Percentiles rank a stretch among this genome's conserved stretches.
These are phyloP conservation scores for Cybosia mesomella DNA, from an alignment of 2,888 invertebrate species.

Conservation along the genomic window DNA sequence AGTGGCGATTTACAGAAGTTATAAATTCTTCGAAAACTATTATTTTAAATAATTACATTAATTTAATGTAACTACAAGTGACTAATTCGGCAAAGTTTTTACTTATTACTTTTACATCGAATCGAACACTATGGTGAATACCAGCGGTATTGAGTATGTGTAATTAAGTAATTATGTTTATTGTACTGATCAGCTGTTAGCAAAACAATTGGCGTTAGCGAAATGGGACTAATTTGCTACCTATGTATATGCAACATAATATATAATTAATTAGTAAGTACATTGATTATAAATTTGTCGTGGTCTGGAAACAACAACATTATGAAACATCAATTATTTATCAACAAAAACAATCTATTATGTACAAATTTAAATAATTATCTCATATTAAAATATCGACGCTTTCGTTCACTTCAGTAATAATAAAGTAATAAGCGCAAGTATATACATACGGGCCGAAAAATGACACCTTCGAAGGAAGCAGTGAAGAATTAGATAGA, in stretches of 20 bases:
- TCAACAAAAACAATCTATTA: slow-evolving; percentile 83
- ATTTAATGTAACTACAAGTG: slow-evolving; percentile 74
- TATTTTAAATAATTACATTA: slow-evolving; percentile 54
- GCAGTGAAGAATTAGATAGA: slow-evolving; percentile 20
- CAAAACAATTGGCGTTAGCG: slow-evolving; percentile 51
- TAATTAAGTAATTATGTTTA: slow-evolving; percentile 28
- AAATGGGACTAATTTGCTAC: slow-evolving; percentile 42
- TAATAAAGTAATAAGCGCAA: slow-evolving; percentile 36
- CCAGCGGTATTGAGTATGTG: slow-evolving; percentile 54
- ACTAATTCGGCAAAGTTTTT: slow-evolving; percentile 83
- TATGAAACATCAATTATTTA: slow-evolving; percentile 81
- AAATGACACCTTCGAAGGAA: slow-evolving; percentile 29
- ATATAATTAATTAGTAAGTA: slow-evolving; percentile 48
- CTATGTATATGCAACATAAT: slow-evolving; percentile 45
- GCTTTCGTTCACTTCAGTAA: slow-evolving; percentile 36
- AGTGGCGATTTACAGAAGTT: slow-evolving; percentile 68
- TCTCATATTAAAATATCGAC: slow-evolving; percentile 79
- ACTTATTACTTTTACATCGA: slow-evolving; percentile 72
- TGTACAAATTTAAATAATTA: slow-evolving; percentile 60
- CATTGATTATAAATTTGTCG: slow-evolving; percentile 61
- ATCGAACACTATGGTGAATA: slow-evolving; percentile 79
- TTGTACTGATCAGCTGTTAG: slow-evolving; percentile 47
- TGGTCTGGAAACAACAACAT: slow-evolving; percentile 80
- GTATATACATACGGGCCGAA: slow-evolving; percentile 23
- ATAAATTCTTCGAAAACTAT: slow-evolving; percentile 78